A percentile compares a stretch with the other conserved stretches of the same genome.
Conservation (phyloP, 2,888 invertebrate genomes). For the Drosophila prolongata region DNA sequence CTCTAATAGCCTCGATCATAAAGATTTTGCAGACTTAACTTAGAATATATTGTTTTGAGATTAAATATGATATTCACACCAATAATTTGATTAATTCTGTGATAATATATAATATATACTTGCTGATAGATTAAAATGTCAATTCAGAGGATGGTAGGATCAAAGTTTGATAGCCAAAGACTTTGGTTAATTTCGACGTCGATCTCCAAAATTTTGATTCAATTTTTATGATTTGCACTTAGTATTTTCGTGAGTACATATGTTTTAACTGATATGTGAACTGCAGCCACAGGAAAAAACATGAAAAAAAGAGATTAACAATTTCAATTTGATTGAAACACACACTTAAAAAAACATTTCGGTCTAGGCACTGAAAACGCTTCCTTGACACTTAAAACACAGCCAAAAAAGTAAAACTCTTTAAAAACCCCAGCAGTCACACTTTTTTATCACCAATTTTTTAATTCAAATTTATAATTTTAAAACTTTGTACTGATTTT, state of each 20-base stretch:
- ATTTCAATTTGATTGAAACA: not conserved
- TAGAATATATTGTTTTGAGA: constrained; percentile 5
- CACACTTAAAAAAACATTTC: constrained; percentile 7
- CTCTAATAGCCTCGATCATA: not conserved
- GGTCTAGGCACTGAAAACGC: constrained; percentile 11
- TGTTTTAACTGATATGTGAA: constrained; percentile 29
- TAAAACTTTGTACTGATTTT: not conserved
- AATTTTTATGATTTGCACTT: constrained; percentile 4
- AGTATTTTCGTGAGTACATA: constrained; percentile 2
- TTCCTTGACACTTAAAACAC: constrained; percentile 22
- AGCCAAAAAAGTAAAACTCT: not conserved
- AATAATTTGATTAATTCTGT: not conserved
- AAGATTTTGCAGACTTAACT: not conserved
- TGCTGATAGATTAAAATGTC: constrained; percentile 5
- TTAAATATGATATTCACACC: constrained; percentile 16
- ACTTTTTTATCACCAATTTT: constrained; percentile 1
- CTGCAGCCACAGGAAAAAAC: constrained; percentile 25
- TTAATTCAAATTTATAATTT: not conserved
- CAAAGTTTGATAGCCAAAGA: not conserved
- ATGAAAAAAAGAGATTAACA: not conserved
- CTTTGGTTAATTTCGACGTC: not conserved
- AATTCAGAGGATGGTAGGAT: not conserved
- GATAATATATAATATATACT: constrained; percentile 9
- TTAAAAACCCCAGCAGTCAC: not conserved
- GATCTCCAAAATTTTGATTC: not conserved